These are phyloP conservation scores for Hylaeus volcanicus DNA, from an alignment of 1,140 invertebrate species.

Conservation along the genomic window DNA sequence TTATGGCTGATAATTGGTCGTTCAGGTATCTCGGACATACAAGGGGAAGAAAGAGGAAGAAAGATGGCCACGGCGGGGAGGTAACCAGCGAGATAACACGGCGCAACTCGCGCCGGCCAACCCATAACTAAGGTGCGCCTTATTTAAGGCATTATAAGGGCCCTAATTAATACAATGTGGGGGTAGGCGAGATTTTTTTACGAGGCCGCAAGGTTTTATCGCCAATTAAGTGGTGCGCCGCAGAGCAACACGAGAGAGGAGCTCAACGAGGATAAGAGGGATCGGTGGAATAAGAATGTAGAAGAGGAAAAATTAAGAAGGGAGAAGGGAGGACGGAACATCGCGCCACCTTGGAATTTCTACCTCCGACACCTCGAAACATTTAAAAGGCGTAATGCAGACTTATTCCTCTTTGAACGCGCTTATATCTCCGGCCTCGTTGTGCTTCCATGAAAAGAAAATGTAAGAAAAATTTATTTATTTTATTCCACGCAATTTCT, in stretches of 20 bases:
- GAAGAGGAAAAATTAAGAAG: conserved; percentile 51
- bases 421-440: background rate
- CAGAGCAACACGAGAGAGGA: conserved; percentile 33
- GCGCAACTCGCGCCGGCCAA: conserved; percentile 71
- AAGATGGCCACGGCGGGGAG: conserved; percentile 61
- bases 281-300: conserved; percentile 20
- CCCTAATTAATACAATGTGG: conserved; percentile 79
- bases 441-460: background rate
- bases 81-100: conserved; percentile 74
- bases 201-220: conserved; percentile 77
- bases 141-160: conserved; percentile 77
- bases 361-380: conserved; percentile 60
- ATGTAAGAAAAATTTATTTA: too few relatives aligned
- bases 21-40: conserved; percentile 62
- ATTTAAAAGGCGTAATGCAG: conserved; percentile 35
- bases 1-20: conserved; percentile 78
- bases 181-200: conserved; percentile 78
- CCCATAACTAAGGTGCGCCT: conserved; percentile 76
- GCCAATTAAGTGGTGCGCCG: conserved; percentile 76
- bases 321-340: conserved; percentile 41
- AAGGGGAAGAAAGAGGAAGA: conserved; percentile 60
- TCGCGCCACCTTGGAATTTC: conserved; percentile 56
- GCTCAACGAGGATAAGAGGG: conserved; percentile 11
- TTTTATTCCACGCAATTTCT: too few relatives aligned
- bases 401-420: background rate